Percentiles rank a stretch among this genome's conserved stretches.
Evolutionary conservation across 2,888 invertebrate genomes (phyloP).

Genomic region (Melinopterus prodromus): DNA sequence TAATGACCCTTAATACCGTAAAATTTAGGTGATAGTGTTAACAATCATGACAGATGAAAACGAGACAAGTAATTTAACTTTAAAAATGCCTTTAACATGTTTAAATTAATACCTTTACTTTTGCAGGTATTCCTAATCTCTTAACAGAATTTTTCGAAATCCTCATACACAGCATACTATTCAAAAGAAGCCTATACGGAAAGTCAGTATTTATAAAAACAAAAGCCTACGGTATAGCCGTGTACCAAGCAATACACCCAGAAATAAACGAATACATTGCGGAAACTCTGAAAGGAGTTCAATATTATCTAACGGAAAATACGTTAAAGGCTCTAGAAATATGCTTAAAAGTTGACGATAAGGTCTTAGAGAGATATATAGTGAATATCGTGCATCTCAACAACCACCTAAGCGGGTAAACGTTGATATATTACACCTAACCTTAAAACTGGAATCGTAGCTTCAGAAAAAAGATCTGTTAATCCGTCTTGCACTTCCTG

Average conservation of each 20-base stretch:
- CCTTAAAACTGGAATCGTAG: too few species aligned
- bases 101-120: too few species aligned
- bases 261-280: constrained; percentile 71
- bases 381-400: constrained; percentile 58
- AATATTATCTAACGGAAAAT: constrained; percentile 62
- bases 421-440: constrained; percentile 46
- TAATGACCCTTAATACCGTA: too few species aligned
- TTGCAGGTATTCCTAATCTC: constrained; percentile 60
- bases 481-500: too few species aligned
- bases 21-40: too few species aligned
- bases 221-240: constrained; percentile 70
- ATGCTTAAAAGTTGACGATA: constrained; percentile 59
- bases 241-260: constrained; percentile 70
- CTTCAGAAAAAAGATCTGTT: too few species aligned
- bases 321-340: constrained; percentile 64
- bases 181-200: constrained; percentile 70
- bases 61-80: too few species aligned
- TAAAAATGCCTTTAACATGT: too few species aligned
- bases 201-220: constrained; percentile 68
- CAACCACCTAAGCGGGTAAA: neutral
- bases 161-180: constrained; percentile 70
- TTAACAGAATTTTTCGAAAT: constrained; percentile 73
- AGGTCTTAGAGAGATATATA: constrained; percentile 61
- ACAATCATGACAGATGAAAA: too few species aligned
- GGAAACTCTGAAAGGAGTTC: constrained; percentile 63